Evolutionary conservation across 2,113 vertebrate species (phyloP).

Genomic region (Jacana jacana): DNA sequence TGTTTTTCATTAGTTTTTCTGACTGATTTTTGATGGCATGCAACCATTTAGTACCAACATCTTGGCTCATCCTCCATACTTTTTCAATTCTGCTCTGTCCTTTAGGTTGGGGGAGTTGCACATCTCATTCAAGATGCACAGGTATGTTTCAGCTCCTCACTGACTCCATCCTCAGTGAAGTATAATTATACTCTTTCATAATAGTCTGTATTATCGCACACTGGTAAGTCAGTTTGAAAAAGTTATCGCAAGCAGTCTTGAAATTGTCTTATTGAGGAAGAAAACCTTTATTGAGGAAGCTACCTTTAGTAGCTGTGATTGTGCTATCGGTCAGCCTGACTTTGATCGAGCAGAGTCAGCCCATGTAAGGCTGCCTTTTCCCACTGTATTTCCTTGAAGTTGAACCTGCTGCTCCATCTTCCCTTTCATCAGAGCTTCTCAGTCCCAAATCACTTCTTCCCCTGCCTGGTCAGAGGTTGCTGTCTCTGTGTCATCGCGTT

Average conservation of each 20-base stretch:
- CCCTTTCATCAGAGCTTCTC: neutral
- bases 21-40: neutral
- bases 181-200: neutral
- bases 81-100: neutral
- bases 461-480: neutral
- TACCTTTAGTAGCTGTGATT: neutral
- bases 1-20: neutral
- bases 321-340: neutral
- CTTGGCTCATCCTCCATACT: neutral
- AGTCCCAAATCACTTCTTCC: neutral
- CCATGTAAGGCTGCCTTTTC: neutral
- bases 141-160: accelerated
- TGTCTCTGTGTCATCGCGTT: neutral
- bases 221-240: neutral
- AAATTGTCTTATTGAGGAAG: neutral
- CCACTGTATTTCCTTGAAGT: neutral
- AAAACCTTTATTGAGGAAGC: neutral
- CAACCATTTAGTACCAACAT: neutral
- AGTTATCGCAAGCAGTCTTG: neutral
- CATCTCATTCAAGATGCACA: neutral
- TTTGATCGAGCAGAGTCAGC: neutral
- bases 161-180: neutral
- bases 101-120: neutral
- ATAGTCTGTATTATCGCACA: neutral
- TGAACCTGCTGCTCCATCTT: neutral